Percentiles rank a stretch among this genome's conserved stretches.
Evolutionary conservation across 2,888 invertebrate genomes (phyloP).

Genomic region (Vannuccia rotundouncinata): DNA sequence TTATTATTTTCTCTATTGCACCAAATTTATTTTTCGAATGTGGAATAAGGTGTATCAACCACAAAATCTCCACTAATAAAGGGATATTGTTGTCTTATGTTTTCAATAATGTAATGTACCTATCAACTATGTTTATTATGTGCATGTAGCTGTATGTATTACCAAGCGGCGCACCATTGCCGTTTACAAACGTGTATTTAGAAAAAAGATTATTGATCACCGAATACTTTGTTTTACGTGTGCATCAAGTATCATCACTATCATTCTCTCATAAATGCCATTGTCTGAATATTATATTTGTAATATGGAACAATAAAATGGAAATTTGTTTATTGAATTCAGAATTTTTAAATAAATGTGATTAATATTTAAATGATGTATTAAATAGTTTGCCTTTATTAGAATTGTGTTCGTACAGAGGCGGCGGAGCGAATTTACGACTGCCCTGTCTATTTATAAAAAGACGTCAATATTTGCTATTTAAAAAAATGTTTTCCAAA

Average conservation of each 20-base stretch:
- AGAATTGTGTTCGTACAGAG: neutral
- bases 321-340: neutral
- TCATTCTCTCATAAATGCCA: neutral
- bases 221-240: neutral
- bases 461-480: neutral
- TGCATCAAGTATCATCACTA: neutral
- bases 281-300: neutral
- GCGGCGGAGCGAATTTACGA: conserved; percentile 4
- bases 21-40: neutral
- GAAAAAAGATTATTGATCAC: neutral
- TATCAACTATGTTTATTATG: neutral
- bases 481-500: neutral
- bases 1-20: neutral
- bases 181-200: neutral
- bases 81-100: neutral
- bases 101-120: neutral
- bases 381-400: too few relatives aligned
- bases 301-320: neutral
- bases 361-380: too few relatives aligned
- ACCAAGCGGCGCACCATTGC: neutral
- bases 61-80: neutral
- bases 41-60: neutral
- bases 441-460: conserved; percentile 14
- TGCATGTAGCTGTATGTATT: neutral
- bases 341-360: too few relatives aligned